A percentile compares a stretch with the other conserved stretches of the same genome.
Evolutionary conservation across 2,888 invertebrate species (phyloP).

Genomic region (Capitulum mitella): DNA sequence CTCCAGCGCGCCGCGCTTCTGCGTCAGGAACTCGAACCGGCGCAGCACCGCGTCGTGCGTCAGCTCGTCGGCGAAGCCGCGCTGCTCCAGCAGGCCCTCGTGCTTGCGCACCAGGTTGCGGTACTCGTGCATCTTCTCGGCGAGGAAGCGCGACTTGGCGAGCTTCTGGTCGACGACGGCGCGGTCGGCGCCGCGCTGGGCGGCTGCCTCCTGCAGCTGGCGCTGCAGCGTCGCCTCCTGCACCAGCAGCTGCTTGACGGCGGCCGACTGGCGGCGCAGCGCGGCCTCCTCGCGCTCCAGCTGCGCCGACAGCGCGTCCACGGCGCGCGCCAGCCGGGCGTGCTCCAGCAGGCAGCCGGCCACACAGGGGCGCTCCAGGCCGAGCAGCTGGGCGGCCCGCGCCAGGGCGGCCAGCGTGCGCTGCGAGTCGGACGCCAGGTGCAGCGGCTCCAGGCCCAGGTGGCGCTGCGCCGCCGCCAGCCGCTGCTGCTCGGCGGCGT

Average conservation of each 20-base stretch:
- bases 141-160: conserved; percentile 10
- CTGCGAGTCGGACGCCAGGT: background rate
- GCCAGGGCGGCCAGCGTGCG: background rate
- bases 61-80: background rate
- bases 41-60: background rate
- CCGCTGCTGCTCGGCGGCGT: conserved; percentile 10
- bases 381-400: background rate
- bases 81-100: background rate
- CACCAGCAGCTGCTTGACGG: conserved; percentile 17
- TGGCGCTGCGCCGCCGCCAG: conserved; percentile 5
- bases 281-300: background rate
- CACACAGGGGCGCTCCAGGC: background rate
- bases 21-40: background rate
- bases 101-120: background rate
- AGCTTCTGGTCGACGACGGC: background rate
- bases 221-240: conserved; percentile 1
- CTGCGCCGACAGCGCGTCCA: background rate
- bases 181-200: background rate
- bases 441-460: background rate
- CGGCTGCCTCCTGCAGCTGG: conserved; percentile 5
- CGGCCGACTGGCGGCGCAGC: background rate
- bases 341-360: conserved; percentile 13
- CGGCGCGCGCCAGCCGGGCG: background rate
- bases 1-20: conserved; percentile 3
- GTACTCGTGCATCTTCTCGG: conserved; percentile 6